phyloP scores from a whole-genome alignment of 2,888 invertebrate species.

The Tetragonisca angustula region DNA sequence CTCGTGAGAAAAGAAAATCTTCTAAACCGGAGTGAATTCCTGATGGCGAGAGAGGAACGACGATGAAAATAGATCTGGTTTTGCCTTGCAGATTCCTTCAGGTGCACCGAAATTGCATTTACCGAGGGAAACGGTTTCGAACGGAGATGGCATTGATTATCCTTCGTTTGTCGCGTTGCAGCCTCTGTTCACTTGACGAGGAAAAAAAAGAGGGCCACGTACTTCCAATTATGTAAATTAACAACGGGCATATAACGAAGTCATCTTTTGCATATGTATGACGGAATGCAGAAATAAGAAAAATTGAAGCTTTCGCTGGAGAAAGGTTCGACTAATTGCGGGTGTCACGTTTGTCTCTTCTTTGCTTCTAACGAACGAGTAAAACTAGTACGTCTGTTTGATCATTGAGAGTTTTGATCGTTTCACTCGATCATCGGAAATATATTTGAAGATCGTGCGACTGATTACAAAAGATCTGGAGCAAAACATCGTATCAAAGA shows the following conservation, averaged over 20 bases:
- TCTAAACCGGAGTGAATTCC: constrained; percentile 37
- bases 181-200: background rate
- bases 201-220: constrained; percentile 22
- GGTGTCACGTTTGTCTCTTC: background rate
- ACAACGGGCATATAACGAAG: constrained; percentile 37
- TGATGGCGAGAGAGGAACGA: constrained; percentile 35
- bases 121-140: constrained; percentile 25
- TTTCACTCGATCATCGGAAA: background rate
- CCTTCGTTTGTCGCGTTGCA: constrained; percentile 26
- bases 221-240: constrained; percentile 60
- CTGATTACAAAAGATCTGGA: background rate
- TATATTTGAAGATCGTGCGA: background rate
- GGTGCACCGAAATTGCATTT: constrained; percentile 50
- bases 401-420: background rate
- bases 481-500: too few relatives aligned
- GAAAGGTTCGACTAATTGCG: constrained; percentile 9
- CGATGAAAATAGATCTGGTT: constrained; percentile 45
- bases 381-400: too few relatives aligned
- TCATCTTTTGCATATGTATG: constrained; percentile 47
- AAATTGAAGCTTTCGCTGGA: constrained; percentile 10
- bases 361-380: background rate
- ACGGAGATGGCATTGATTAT: constrained; percentile 52
- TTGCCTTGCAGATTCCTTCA: constrained; percentile 60
- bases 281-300: constrained; percentile 11
- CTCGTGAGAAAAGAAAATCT: constrained; percentile 15